A percentile compares a stretch with the other conserved stretches of the same genome.
Conservation (phyloP, 2,113 vertebrate genomes). For the Chitala chitala region DNA sequence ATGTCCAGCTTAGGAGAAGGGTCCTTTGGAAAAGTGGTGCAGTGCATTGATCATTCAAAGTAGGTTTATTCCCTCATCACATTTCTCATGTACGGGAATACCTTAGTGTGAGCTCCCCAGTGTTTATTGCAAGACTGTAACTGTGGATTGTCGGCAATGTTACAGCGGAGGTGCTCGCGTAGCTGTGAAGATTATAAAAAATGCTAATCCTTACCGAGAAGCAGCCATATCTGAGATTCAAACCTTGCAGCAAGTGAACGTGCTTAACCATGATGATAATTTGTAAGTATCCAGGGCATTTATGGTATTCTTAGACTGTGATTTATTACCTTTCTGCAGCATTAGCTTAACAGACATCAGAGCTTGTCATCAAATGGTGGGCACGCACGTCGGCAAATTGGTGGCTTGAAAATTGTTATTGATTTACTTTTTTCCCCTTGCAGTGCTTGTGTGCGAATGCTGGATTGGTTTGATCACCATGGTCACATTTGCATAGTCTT, state of each 20-base stretch:
- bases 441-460: conserved; percentile 86
- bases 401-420: not conserved
- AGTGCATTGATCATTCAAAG: conserved; percentile 76
- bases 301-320: no score
- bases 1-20: conserved; percentile 79
- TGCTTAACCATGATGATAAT: conserved; percentile 71
- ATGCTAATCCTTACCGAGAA: conserved; percentile 78
- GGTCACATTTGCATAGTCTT: conserved; percentile 92
- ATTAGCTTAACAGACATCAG: no score
- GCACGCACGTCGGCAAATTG: no score
- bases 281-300: conserved; percentile 51
- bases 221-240: conserved; percentile 84
- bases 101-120: not conserved
- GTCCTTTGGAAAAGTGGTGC: conserved; percentile 85
- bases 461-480: conserved; percentile 87
- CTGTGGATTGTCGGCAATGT: conserved; percentile 27
- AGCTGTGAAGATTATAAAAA: conserved; percentile 92
- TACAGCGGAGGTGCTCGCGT: conserved; percentile 66
- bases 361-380: no score
- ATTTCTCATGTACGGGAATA: not conserved
- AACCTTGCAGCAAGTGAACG: conserved; percentile 82
- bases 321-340: no score
- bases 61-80: conserved; percentile 38
- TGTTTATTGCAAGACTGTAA: not conserved
- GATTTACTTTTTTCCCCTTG: conserved; percentile 16